phyloP scores from a whole-genome alignment of 2,113 vertebrate species.

The Edolisoma coerulescens region DNA sequence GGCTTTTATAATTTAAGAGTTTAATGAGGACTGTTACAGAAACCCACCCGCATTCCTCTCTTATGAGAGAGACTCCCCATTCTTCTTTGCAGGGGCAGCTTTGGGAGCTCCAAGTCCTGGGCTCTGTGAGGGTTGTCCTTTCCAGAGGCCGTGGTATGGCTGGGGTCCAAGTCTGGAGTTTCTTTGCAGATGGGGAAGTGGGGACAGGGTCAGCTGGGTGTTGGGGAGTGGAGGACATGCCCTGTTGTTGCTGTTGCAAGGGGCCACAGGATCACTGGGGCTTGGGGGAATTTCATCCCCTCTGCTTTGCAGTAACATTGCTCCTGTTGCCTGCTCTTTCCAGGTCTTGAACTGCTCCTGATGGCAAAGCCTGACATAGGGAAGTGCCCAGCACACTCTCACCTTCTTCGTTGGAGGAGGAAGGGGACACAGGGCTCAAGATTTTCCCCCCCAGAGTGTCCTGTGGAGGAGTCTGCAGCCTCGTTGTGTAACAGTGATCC shows the following conservation, averaged over 20 bases:
- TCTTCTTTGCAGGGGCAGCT: neutral
- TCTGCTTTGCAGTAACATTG: neutral
- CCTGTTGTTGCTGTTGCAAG: neutral
- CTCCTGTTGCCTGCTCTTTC: neutral
- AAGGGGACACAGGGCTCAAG: neutral
- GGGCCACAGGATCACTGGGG: neutral
- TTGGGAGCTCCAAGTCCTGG: neutral
- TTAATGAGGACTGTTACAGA: neutral
- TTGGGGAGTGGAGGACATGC: neutral
- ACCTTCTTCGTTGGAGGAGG: neutral
- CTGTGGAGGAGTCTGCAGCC: neutral
- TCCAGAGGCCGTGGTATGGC: neutral
- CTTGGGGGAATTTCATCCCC: neutral
- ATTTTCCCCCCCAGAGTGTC: too few relatives aligned
- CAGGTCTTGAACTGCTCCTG: slow-evolving; percentile 42
- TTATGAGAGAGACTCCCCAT: neutral
- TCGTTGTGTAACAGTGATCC: neutral
- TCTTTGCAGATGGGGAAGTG: neutral
- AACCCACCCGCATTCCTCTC: neutral
- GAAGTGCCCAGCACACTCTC: neutral
- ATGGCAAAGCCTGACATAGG: neutral
- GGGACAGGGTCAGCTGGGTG: neutral
- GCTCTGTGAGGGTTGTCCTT: neutral
- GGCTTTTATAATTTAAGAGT: neutral
- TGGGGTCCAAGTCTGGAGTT: neutral